These are phyloP conservation scores for Aphidius colemani DNA, from an alignment of 2,888 invertebrate genomes.

Conservation along the genomic window DNA sequence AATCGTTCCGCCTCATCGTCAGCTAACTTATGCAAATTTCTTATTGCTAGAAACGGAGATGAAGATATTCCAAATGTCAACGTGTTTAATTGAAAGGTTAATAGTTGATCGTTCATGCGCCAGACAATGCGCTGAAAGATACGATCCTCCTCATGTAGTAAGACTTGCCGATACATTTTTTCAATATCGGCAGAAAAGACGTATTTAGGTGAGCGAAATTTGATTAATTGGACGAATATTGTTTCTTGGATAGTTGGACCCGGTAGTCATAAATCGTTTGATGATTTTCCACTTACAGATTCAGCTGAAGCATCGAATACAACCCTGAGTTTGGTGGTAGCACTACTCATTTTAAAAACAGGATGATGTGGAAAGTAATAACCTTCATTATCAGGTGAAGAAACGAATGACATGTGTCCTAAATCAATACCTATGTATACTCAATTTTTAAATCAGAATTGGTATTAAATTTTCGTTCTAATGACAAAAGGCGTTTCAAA, in stretches of 20 bases:
- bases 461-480: constrained; percentile 35
- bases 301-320: constrained; percentile 41
- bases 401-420: background rate
- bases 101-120: constrained; percentile 10
- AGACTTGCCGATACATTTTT: constrained; percentile 31
- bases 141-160: constrained; percentile 27
- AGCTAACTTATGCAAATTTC: constrained; percentile 38
- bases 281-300: constrained; percentile 18
- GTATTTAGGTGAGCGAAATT: constrained; percentile 28
- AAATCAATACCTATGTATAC: constrained; percentile 16
- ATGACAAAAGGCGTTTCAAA: constrained; percentile 34
- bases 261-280: constrained; percentile 27
- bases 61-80: constrained; percentile 30
- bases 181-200: constrained; percentile 32
- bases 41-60: constrained; percentile 38
- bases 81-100: constrained; percentile 24
- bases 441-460: constrained; percentile 33
- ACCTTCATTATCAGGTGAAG: background rate
- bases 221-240: constrained; percentile 25
- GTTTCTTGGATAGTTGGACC: constrained; percentile 30
- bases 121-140: constrained; percentile 30
- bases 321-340: constrained; percentile 42
- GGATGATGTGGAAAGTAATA: constrained; percentile 42
- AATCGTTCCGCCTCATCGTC: constrained; percentile 27
- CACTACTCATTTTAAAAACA: constrained; percentile 36